These are phyloP conservation scores for Pteropus alecto DNA, from an alignment of 2,113 vertebrate species.

Conservation along the genomic window DNA sequence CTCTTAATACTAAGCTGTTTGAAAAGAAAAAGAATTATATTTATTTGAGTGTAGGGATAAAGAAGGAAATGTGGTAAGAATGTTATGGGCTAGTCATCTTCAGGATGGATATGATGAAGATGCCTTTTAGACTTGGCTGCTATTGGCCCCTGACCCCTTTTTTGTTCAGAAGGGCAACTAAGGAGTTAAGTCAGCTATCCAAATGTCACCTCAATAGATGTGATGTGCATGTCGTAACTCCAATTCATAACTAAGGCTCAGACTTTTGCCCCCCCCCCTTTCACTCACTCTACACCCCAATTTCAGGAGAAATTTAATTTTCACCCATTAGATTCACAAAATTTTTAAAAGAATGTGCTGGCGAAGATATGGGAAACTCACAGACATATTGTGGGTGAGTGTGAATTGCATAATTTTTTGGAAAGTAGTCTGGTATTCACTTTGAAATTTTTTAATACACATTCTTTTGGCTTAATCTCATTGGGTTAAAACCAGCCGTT, in stretches of 20 bases:
- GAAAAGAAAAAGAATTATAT: neutral
- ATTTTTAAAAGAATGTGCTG: neutral
- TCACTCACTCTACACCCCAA: neutral
- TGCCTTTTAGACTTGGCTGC: neutral
- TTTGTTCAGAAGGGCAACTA: neutral
- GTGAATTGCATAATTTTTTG: slow-evolving; percentile 7
- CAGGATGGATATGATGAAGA: neutral
- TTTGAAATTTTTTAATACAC: neutral
- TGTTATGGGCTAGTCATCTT: neutral
- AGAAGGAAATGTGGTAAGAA: neutral
- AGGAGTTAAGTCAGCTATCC: neutral
- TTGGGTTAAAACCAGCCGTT: neutral
- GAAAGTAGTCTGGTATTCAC: slow-evolving; percentile 32
- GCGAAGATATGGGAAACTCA: neutral
- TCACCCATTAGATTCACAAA: neutral
- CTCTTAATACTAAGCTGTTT: slow-evolving; percentile 19
- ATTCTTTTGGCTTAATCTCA: neutral
- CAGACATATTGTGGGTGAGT: neutral
- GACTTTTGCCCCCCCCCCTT: neutral
- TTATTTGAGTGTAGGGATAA: neutral
- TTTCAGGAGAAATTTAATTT: slow-evolving; percentile 2
- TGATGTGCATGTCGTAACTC: neutral
- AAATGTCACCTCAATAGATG: neutral
- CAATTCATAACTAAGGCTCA: neutral
- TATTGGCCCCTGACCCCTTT: neutral